A percentile compares a stretch with the other conserved stretches of the same genome.
These are phyloP conservation scores for Thereva unica DNA, from an alignment of 2,888 invertebrate species.

Conservation along the genomic window DNA sequence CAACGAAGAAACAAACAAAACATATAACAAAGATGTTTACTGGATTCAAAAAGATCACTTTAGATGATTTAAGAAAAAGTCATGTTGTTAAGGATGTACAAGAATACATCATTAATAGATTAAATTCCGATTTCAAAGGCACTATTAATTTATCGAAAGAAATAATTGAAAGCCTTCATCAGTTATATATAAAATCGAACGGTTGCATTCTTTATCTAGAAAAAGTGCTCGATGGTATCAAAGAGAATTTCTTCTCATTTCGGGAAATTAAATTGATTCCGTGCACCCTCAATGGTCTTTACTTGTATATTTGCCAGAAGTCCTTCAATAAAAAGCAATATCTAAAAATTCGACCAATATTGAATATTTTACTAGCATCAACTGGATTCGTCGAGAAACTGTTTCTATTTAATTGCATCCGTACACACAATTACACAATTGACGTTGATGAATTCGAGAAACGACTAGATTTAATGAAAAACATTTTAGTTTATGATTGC, in stretches of 20 bases:
- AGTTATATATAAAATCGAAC: constrained; percentile 93
- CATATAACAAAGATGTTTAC: constrained; percentile 80
- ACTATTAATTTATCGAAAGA: constrained; percentile 86
- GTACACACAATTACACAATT: constrained; percentile 78
- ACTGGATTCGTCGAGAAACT: constrained; percentile 81
- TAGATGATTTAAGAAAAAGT: constrained; percentile 87
- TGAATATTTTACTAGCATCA: constrained; percentile 86
- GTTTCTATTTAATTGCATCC: constrained; percentile 79
- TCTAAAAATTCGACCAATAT: constrained; percentile 79
- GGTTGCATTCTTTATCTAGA: constrained; percentile 88
- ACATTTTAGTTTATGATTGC: constrained; percentile 58
- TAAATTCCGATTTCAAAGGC: constrained; percentile 87
- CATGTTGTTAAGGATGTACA: constrained; percentile 94
- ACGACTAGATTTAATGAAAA: constrained; percentile 73
- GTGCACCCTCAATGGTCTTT: constrained; percentile 91
- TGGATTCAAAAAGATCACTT: constrained; percentile 86
- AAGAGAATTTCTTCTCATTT: constrained; percentile 88
- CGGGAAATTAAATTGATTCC: constrained; percentile 92
- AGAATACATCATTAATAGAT: constrained; percentile 86
- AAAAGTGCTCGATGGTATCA: constrained; percentile 88
- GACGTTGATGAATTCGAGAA: constrained; percentile 80
- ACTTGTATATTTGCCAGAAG: constrained; percentile 92
- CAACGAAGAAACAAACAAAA: constrained; percentile 83
- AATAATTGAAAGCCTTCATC: constrained; percentile 93
- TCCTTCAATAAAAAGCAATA: constrained; percentile 89